Base-by-base conservation (phyloP, 2,113 vertebrate genomes). In the Sterna hirundo region DNA sequence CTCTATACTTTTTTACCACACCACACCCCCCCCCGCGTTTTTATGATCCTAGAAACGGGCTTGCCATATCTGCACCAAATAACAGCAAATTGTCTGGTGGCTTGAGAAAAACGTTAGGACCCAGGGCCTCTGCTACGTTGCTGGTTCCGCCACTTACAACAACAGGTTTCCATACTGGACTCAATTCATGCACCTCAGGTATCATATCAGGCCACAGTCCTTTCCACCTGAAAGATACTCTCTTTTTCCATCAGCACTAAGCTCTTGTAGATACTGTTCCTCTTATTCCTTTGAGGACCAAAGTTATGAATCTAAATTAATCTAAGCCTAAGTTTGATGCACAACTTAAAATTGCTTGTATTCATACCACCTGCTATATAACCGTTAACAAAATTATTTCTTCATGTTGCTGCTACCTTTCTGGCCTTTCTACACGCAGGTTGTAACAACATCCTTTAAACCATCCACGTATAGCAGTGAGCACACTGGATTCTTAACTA, bases 401-500 rank as follows among this genome's bases (percentile, higher is more conserved):
- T 83, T 78, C 15, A 15, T 1, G 10, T 11, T 29, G 22, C 46
- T 58, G 30, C 54, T 69, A 20, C 29, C 52, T 78, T 69, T 81
- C 65, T 65, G 66, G 20, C 27, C 64, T 52, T 27, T 40, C 61
- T 25, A 62, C 26, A 26, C 7, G 15, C 5, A 16, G 49, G 30
- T 14, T 30, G 12, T 38, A 29, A 78, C 49, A 72, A 27, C 26
- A 65, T 9, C 66, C 66, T 30, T 19, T 13, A 57, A 83, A 92
- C 36, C 70, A 61, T 4, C 27, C 5, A 0, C 0, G 0, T 1
- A 3, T 0, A 36, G 52, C 61, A 69, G 57, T 0, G 26, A 88
- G 34, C 75, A 70, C 68, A 25, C 0, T 0, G 42, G 58, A 38
- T 65, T 60, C 40, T n/a, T 21, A 42, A 4, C 88, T 21, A 54